phyloP scores from a whole-genome alignment of 2,113 vertebrate species.

The Myotis lucifugus region DNA sequence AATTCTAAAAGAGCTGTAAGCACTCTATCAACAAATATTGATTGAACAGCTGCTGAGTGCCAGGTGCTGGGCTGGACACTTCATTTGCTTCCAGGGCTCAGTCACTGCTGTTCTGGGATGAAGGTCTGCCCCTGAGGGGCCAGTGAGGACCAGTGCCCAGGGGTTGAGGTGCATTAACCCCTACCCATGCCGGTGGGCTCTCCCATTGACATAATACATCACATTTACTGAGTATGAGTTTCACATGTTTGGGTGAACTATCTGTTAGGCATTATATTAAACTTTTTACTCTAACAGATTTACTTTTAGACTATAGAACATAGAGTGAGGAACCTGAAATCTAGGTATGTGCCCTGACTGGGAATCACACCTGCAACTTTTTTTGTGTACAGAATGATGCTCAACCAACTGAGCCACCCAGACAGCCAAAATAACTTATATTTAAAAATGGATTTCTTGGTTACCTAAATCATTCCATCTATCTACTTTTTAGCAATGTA shows the following conservation, averaged over 20 bases:
- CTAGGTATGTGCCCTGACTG: not conserved
- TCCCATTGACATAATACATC: not conserved
- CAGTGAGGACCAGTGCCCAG: rapidly evolving
- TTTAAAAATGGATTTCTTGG: slow-evolving; percentile 27
- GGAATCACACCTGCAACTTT: not conserved
- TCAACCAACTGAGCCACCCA: not conserved
- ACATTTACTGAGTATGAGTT: not conserved
- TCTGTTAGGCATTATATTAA: not conserved
- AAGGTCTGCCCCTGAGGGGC: not conserved
- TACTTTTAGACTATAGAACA: not conserved
- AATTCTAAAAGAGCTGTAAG: not conserved
- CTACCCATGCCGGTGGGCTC: not conserved
- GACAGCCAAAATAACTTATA: not conserved
- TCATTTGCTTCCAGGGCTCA: not conserved
- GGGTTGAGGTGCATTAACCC: rapidly evolving
- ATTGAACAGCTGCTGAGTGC: not conserved
- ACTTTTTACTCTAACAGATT: not conserved
- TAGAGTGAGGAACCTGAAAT: not conserved
- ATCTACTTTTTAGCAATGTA: not conserved
- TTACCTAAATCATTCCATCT: not conserved
- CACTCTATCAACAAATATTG: not conserved
- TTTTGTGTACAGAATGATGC: not conserved
- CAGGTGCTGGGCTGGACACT: not conserved
- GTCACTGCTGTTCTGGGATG: not conserved
- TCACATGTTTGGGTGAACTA: not conserved